These are phyloP conservation scores for Ictalurus punctatus DNA, from an alignment of 2,113 vertebrate species.

Conservation along the genomic window DNA sequence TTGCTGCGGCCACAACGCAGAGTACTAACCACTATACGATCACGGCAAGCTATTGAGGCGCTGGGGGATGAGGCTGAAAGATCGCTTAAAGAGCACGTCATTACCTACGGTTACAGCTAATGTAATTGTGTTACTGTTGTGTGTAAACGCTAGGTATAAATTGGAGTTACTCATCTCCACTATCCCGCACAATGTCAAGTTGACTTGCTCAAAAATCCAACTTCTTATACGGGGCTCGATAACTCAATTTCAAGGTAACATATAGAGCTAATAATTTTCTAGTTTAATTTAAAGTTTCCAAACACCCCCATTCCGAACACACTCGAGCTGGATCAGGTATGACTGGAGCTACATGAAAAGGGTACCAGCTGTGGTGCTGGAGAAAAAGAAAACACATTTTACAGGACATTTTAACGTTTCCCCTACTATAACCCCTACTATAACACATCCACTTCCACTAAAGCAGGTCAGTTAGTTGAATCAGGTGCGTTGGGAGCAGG, in stretches of 20 bases:
- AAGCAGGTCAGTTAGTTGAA: neutral
- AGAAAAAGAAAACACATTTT: neutral
- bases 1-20: constrained; percentile 70
- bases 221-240: neutral
- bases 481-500: neutral
- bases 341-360: neutral
- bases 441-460: neutral
- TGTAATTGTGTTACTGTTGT: neutral
- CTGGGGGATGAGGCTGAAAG: fast-evolving
- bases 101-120: neutral
- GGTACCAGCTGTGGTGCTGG: too few relatives aligned
- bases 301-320: too few relatives aligned
- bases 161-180: neutral
- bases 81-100: neutral
- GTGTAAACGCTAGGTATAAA: neutral
- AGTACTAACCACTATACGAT: constrained; percentile 74
- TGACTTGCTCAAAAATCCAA: neutral
- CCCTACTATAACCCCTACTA: too few relatives aligned
- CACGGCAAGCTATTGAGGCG: constrained; percentile 62
- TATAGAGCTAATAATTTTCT: neutral
- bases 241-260: neutral
- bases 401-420: neutral
- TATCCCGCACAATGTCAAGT: neutral
- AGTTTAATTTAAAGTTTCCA: neutral
- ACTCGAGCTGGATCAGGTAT: neutral